Base-by-base conservation (phyloP, 2,888 invertebrate genomes). In the Allygus modestus region DNA sequence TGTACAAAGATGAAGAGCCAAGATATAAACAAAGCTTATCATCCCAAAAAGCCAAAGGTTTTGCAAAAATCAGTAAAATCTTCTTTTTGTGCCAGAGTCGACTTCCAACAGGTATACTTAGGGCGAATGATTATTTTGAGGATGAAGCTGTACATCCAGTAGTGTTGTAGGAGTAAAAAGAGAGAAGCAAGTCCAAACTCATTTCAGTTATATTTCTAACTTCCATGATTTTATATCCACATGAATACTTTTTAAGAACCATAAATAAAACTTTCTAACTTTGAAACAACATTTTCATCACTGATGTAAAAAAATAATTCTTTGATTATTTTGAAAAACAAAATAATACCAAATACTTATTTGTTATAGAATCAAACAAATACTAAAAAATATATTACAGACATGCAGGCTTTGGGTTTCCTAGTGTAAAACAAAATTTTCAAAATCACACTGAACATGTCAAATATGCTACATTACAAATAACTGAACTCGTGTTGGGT, bases 221-320 rank as follows among this genome's bases (percentile, higher is more conserved):
- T 58, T 65, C 31, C 28, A 28, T 31, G 15, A 65, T 65, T 65
- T 65, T 65, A 65, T 2, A 54, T 28, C 65, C 28, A 65, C 20
- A 65, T 31, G 1, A 65, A 65, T 65, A 65, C 65, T 65, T 23
- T 65, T 26, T 15, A 28, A 15, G 15, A 54, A 65, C 31, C 31
- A 65, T 65, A 65, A 65, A 65, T 65, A 65, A 65, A 65, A 65
- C n/a, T 5, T 65, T 65, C n/a, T 17, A 65, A 20, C 58, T 9
- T 20, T 23, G 20, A 58, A 9, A 65, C 17, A 28, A 65, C 4
- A 54, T 23, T 28, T 65, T 15, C 65, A 28, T 58, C 12, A 65
- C 58, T 65, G n/a, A 28, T 28, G 65, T 65, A 65, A 65, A 65
- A 65, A 65, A 65, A n/a, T 58, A 31, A 65, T 65, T 31, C 28